Evolutionary conservation across 2,888 invertebrate genomes (phyloP).

Genomic region (Megamerina dolium): DNA sequence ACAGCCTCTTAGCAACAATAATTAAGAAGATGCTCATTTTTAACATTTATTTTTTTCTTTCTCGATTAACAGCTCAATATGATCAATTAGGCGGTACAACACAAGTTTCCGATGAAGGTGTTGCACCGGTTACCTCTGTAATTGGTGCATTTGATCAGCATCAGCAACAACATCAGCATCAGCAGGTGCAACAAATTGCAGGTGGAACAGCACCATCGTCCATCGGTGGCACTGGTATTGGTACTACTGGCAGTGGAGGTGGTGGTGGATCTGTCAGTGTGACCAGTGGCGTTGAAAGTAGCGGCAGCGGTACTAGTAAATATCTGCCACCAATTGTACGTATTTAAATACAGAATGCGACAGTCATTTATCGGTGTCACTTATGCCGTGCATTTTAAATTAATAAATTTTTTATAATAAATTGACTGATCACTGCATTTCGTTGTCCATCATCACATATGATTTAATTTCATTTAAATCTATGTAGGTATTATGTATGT

Average conservation of each 20-base stretch:
- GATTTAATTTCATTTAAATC: conserved; percentile 14
- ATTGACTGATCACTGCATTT: conserved; percentile 25
- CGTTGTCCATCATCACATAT: conserved; percentile 4
- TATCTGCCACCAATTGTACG: conserved; percentile 33
- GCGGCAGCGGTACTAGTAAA: conserved; percentile 16
- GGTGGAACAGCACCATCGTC: no score
- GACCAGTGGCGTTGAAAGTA: neutral
- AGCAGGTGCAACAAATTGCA: conserved; percentile 6
- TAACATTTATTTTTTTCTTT: no score
- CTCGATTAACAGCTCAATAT: conserved; percentile 39
- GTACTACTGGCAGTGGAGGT: neutral
- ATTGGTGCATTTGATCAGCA: conserved; percentile 38
- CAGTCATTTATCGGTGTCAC: neutral
- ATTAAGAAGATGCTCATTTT: no score
- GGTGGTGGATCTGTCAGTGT: no score
- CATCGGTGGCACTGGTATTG: neutral
- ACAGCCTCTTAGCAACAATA: no score
- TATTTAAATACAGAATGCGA: conserved; percentile 14
- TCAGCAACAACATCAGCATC: conserved; percentile 4
- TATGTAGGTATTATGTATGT: no score
- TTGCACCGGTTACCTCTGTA: conserved; percentile 45
- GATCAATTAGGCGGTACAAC: conserved; percentile 46
- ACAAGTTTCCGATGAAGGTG: conserved; percentile 43
- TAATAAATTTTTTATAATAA: conserved; percentile 3
- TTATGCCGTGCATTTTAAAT: neutral